Evolutionary conservation across 1,140 invertebrate genomes (phyloP), one percentile per base, ranked within the genome.

Genomic region (Eriocheir sinensis): DNA sequence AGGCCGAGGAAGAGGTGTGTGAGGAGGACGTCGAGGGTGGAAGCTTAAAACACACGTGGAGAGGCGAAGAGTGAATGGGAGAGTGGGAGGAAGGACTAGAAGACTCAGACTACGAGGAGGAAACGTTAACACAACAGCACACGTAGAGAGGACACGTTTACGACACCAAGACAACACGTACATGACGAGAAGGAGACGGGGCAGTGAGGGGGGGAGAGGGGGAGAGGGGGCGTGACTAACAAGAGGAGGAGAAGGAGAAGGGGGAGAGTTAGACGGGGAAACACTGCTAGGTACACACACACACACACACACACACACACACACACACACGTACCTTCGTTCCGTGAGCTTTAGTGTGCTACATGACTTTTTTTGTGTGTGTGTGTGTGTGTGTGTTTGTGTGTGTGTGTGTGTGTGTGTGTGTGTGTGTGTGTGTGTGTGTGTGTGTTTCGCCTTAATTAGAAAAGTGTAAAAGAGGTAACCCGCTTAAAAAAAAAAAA

Each of bases 251-350:
- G 60, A 72, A 2, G 53, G 21, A 72, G 60, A 21, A 21, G 21
- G 48, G 8, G 48, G 1, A 2, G 21, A 53, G 48, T 3, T 53
- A 72, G 48, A 72, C 60, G 60, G 60, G 21, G 21, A 12, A 72
- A 72, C 60, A 72, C 60, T n/a, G 21, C 27, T n/a, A 72, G 21
- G n/a, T n/a, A 72, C 60, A 72, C 60, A 72, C 60, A 72, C 60
- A 72, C 60, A 72, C 60, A 72, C 60, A 72, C 60, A 72, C 60
- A 72, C 60, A 72, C 60, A 72, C 60, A 72, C 60, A 72, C 60
- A 72, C 60, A n/a, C 60, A 72, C 60, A 72, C 60, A 72, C 60
- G n/a, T n/a, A 72, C 60, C 27, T 21, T 6, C 60, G n/a, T 1
- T n/a, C 21, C n/a, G 27, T 3, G 21, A 72, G 8, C 15, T 0